Evolutionary conservation across 1,140 invertebrate species (phyloP).

Genomic region (Drosophila triauraria): DNA sequence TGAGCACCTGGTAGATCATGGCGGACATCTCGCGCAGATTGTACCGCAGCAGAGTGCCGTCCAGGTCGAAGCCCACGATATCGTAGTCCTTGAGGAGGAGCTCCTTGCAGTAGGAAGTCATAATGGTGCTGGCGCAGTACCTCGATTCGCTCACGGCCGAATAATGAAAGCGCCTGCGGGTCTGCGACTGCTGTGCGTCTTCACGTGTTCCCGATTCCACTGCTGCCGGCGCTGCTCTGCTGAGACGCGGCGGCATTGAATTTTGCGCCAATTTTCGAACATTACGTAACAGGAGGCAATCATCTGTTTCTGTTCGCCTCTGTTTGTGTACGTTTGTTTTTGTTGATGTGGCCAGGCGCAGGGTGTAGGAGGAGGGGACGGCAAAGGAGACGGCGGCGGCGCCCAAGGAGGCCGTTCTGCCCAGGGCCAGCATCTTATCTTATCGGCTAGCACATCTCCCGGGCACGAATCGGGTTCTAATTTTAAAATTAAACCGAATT

Average conservation of each 20-base stretch:
- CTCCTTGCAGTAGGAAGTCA: slow-evolving; percentile 68
- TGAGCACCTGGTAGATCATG: slow-evolving; percentile 88
- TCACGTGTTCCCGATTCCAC: slow-evolving; percentile 17
- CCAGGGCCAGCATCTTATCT: slow-evolving; percentile 51
- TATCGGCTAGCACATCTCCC: slow-evolving; percentile 41
- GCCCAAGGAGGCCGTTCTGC: slow-evolving; percentile 35
- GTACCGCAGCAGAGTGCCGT: slow-evolving; percentile 90
- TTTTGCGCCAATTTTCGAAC: slow-evolving; percentile 54
- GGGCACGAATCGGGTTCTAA: slow-evolving; percentile 19
- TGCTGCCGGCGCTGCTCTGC: slow-evolving; percentile 1
- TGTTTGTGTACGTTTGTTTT: slow-evolving; percentile 41
- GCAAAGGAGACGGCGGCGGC: slow-evolving; percentile 1
- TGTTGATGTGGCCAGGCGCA: slow-evolving; percentile 37
- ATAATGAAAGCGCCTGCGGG: slow-evolving; percentile 4
- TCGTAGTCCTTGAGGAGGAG: slow-evolving; percentile 89
- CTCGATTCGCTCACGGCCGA: slow-evolving; percentile 50
- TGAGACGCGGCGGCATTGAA: slow-evolving; percentile 5
- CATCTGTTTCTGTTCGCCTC: slow-evolving; percentile 71
- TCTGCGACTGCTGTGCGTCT: background rate
- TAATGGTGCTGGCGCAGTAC: slow-evolving; percentile 78
- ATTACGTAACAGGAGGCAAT: slow-evolving; percentile 58
- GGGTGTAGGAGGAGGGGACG: background rate
- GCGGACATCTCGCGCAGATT: slow-evolving; percentile 87
- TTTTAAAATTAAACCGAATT: slow-evolving; percentile 39
- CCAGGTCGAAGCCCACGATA: slow-evolving; percentile 93